These are phyloP conservation scores for Periophthalmus modestus DNA, from an alignment of 2,113 vertebrate species.

Conservation along the genomic window DNA sequence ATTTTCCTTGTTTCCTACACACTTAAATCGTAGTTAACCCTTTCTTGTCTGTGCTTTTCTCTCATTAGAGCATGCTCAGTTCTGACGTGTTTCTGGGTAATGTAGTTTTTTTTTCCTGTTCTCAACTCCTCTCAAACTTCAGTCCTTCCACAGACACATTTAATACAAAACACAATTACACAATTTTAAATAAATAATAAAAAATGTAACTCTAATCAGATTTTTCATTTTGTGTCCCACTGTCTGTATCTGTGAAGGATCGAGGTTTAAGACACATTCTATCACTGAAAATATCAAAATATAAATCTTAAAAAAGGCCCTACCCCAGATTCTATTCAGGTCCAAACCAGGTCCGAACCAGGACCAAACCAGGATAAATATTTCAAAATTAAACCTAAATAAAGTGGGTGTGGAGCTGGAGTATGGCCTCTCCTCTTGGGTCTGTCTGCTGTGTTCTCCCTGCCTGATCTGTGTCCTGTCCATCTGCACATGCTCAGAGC, in stretches of 20 bases:
- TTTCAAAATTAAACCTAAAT: too few species aligned
- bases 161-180: too few species aligned
- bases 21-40: not conserved
- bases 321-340: not conserved
- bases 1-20: constrained; percentile 75
- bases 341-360: not conserved
- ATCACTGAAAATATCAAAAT: constrained; percentile 27
- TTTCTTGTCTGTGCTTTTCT: constrained; percentile 50
- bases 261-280: not conserved
- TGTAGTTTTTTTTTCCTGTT: constrained; percentile 71
- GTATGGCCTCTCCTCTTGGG: too few species aligned
- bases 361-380: not conserved
- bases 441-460: too few species aligned
- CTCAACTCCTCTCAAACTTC: not conserved
- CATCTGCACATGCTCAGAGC: too few species aligned
- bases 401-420: not conserved
- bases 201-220: too few species aligned
- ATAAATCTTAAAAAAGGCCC: constrained; percentile 82
- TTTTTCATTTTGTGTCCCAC: not conserved
- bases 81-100: constrained; percentile 94
- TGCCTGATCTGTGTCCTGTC: too few species aligned
- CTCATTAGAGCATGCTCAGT: constrained; percentile 94
- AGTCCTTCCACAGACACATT: not conserved
- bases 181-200: too few species aligned
- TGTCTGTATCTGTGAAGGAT: not conserved